Evolutionary conservation across 2,113 vertebrate species (phyloP).

Genomic region (Halichoeres trimaculatus): DNA sequence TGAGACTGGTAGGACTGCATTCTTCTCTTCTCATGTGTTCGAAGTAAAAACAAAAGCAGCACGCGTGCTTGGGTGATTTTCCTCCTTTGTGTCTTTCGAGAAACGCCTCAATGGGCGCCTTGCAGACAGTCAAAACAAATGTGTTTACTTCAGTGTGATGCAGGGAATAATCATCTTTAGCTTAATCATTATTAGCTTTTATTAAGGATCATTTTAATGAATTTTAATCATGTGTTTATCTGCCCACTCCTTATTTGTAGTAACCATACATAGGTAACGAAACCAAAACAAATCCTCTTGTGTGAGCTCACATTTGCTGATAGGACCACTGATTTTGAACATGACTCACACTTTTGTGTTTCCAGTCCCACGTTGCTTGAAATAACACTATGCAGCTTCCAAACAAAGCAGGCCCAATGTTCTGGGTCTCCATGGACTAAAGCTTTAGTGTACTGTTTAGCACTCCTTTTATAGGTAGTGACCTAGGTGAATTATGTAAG

Average conservation of each 20-base stretch:
- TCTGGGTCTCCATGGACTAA: slow-evolving; percentile 56
- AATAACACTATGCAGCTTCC: slow-evolving; percentile 73
- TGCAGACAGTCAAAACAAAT: too few species aligned
- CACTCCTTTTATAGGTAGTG: slow-evolving; percentile 83
- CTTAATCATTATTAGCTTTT: background rate
- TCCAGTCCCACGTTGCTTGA: slow-evolving; percentile 66
- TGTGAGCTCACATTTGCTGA: slow-evolving; percentile 59
- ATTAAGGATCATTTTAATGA: background rate
- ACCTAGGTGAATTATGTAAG: slow-evolving; percentile 72
- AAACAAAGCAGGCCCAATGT: slow-evolving; percentile 75
- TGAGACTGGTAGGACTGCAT: slow-evolving; percentile 29
- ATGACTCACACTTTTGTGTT: slow-evolving; percentile 70
- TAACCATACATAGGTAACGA: slow-evolving; percentile 57
- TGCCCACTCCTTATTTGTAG: slow-evolving; percentile 3
- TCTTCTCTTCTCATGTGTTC: background rate
- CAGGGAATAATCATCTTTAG: background rate
- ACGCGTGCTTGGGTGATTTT: background rate
- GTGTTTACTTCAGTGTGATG: background rate
- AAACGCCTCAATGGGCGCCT: background rate
- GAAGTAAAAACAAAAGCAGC: background rate
- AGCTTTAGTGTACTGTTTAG: slow-evolving; percentile 51
- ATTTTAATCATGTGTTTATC: slow-evolving; percentile 1
- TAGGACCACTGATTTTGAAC: slow-evolving; percentile 63
- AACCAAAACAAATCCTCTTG: slow-evolving; percentile 44
- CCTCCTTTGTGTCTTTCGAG: background rate